phyloP scores from a whole-genome alignment of 2,113 vertebrate species.

The Hippocampus abdominalis region DNA sequence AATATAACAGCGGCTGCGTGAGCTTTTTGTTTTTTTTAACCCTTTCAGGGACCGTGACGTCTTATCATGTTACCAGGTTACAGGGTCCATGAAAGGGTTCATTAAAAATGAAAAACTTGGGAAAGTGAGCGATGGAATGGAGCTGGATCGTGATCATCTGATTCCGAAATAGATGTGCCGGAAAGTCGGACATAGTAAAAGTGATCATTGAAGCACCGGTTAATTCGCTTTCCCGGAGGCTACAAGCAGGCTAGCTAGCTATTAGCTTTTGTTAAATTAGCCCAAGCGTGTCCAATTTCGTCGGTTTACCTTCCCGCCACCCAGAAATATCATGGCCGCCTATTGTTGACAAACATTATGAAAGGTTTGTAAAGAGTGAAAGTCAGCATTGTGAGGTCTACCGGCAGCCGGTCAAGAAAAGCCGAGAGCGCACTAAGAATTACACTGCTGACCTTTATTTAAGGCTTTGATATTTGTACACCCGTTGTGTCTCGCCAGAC shows the following conservation, averaged over 20 bases:
- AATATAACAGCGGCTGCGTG: neutral
- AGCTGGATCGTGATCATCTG: too few species aligned
- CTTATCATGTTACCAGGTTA: too few species aligned
- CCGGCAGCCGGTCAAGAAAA: constrained; percentile 2
- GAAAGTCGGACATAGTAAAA: too few species aligned
- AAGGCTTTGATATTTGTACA: constrained; percentile 1
- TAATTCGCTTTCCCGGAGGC: too few species aligned
- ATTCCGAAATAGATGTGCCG: too few species aligned
- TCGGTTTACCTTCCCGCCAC: neutral
- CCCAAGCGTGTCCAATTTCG: neutral
- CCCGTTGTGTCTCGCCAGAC: constrained; percentile 73
- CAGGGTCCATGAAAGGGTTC: too few species aligned
- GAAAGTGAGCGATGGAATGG: too few species aligned
- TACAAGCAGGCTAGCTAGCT: neutral
- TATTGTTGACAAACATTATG: neutral
- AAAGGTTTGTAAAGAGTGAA: neutral
- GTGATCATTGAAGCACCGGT: too few species aligned
- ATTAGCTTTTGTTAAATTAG: neutral
- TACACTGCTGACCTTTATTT: constrained; percentile 28
- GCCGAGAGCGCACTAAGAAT: constrained; percentile 14
- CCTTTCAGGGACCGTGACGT: too few species aligned
- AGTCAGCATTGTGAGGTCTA: neutral
- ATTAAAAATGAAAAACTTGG: neutral
- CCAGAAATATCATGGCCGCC: neutral
- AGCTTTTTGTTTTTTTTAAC: too few species aligned